phyloP scores from a whole-genome alignment of 2,888 invertebrate genomes.

The Himalopsyche japonica region DNA sequence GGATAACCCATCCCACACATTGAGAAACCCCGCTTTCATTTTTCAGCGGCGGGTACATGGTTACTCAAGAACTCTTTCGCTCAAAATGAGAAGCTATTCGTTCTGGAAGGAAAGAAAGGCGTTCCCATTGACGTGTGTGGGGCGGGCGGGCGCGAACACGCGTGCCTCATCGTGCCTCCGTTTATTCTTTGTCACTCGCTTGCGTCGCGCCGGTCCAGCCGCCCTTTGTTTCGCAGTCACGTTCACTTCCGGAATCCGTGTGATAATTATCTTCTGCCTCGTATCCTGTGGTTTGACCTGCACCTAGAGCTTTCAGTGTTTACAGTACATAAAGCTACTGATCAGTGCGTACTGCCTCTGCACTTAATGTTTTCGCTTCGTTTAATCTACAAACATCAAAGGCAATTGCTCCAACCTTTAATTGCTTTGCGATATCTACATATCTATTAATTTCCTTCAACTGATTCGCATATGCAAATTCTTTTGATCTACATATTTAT shows the following conservation, averaged over 20 bases:
- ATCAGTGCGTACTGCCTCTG: neutral
- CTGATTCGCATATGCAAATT: neutral
- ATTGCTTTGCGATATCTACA: neutral
- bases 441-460: neutral
- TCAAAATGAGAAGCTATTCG: neutral
- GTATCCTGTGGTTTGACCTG: neutral
- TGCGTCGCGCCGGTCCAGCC: constrained; percentile 4
- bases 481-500: neutral
- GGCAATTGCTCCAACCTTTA: neutral
- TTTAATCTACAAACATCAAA: neutral
- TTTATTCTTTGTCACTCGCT: constrained; percentile 16
- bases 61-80: neutral
- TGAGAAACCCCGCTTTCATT: neutral
- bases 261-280: neutral
- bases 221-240: neutral
- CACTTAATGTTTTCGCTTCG: neutral
- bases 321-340: neutral
- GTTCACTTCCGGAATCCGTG: neutral
- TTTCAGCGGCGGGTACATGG: neutral
- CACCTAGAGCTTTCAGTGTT: neutral
- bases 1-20: neutral
- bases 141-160: neutral
- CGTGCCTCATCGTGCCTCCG: neutral
- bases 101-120: constrained; percentile 21
- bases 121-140: constrained; percentile 29